Percentiles rank a stretch among this genome's conserved stretches.
Conservation (phyloP, 2,113 vertebrate genomes). For the Pseudopipra pipra region DNA sequence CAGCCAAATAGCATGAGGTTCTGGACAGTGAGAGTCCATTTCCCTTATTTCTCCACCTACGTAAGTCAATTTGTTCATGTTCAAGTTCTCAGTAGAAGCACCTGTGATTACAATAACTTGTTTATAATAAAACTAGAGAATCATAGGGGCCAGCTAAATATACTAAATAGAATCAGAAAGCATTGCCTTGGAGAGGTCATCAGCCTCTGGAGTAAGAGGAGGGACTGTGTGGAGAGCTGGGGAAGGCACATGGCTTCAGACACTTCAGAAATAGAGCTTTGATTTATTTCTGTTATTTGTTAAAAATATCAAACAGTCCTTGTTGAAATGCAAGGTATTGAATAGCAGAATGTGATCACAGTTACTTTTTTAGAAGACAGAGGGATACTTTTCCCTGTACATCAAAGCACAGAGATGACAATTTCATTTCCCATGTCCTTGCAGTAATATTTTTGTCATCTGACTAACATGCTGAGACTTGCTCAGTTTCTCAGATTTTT, state of each 20-base stretch:
- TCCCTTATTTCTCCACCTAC: background rate
- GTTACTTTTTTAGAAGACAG: background rate
- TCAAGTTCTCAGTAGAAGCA: background rate
- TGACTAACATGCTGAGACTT: background rate
- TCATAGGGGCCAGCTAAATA: background rate
- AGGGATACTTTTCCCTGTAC: background rate
- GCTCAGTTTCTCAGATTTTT: background rate
- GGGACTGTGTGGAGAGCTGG: background rate
- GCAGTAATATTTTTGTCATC: background rate
- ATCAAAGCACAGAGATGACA: background rate
- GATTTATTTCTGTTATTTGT: constrained; percentile 17
- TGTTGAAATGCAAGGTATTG: background rate
- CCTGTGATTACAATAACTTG: background rate
- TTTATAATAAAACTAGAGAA: background rate
- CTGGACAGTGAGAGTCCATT: background rate
- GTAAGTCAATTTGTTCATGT: background rate
- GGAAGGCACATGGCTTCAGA: background rate
- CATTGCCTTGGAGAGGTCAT: background rate
- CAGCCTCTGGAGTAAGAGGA: background rate
- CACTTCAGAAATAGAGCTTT: background rate
- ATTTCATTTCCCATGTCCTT: background rate
- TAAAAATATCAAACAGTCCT: background rate
- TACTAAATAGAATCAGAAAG: background rate
- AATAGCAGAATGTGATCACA: background rate
- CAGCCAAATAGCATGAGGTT: background rate